A percentile compares a stretch with the other conserved stretches of the same genome.
phyloP scores from a whole-genome alignment of 2,888 invertebrate species.

The Ormyrus labotus region DNA sequence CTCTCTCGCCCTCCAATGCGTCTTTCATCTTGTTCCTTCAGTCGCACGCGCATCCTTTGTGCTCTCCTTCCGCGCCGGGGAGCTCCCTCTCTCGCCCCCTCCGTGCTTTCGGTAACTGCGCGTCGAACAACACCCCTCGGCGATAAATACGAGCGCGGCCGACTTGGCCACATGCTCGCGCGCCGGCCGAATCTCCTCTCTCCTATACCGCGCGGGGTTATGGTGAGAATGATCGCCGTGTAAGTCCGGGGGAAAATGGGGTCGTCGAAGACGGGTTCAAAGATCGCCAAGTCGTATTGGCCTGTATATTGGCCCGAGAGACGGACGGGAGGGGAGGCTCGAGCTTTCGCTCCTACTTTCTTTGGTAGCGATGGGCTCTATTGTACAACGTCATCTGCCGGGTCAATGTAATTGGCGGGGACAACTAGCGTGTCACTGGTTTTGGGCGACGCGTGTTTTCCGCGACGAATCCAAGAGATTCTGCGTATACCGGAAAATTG shows the following conservation, averaged over 20 bases:
- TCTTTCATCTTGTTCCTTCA: slow-evolving; percentile 9
- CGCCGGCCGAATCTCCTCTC: neutral
- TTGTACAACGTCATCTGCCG: too few relatives aligned
- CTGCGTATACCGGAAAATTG: too few relatives aligned
- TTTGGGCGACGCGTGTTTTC: too few relatives aligned
- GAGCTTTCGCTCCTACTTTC: too few relatives aligned
- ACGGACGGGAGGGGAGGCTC: too few relatives aligned
- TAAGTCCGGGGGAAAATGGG: neutral
- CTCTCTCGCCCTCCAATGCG: neutral
- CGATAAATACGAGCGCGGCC: neutral
- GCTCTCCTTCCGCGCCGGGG: neutral
- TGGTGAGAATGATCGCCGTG: slow-evolving; percentile 19
- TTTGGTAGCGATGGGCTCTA: too few relatives aligned
- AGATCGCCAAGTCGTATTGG: neutral
- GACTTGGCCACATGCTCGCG: neutral
- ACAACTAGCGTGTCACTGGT: too few relatives aligned
- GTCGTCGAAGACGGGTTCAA: neutral
- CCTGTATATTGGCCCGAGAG: too few relatives aligned
- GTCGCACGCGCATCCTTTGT: neutral
- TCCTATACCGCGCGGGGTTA: neutral
- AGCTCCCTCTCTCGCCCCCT: too few relatives aligned
- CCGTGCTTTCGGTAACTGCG: neutral
- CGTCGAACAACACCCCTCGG: neutral
- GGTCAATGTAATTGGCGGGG: too few relatives aligned
- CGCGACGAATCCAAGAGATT: too few relatives aligned